phyloP scores from a whole-genome alignment of 2,888 invertebrate species.

The Acheta domesticus region DNA sequence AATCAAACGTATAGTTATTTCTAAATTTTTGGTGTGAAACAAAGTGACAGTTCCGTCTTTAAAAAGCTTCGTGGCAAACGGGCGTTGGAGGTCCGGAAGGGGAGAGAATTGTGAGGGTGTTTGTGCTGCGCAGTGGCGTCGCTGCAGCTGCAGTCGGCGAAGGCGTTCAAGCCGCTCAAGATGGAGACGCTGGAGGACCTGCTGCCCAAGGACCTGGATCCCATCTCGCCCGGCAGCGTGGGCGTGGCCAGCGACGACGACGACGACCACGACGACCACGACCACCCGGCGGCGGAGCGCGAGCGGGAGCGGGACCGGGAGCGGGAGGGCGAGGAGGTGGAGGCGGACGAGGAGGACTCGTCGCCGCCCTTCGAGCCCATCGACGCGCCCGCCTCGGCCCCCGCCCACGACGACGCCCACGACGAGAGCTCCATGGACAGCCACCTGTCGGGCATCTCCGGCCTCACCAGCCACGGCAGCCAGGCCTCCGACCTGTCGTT shows the following conservation, averaged over 20 bases:
- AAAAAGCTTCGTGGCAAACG: too few species aligned
- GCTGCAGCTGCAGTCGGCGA: not conserved
- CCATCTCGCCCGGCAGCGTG: constrained; percentile 76
- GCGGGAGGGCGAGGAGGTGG: constrained; percentile 48
- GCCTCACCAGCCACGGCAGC: constrained; percentile 54
- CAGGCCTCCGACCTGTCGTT: constrained; percentile 37
- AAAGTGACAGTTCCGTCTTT: too few species aligned
- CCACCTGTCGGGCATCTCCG: constrained; percentile 57
- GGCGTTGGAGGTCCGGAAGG: too few species aligned
- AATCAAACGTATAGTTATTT: too few species aligned
- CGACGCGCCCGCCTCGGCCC: constrained; percentile 48
- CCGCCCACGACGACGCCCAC: constrained; percentile 38
- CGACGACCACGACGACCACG: constrained; percentile 31
- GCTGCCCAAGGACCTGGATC: constrained; percentile 73
- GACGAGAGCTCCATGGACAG: constrained; percentile 58
- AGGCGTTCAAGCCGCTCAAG: not conserved
- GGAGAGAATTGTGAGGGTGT: too few species aligned
- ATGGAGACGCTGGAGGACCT: constrained; percentile 51
- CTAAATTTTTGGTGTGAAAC: too few species aligned
- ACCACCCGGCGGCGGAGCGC: constrained; percentile 32
- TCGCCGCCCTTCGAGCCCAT: constrained; percentile 66
- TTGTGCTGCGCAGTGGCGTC: too few species aligned
- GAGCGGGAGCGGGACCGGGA: constrained; percentile 49
- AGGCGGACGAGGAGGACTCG: constrained; percentile 59
- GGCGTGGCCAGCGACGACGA: constrained; percentile 48